Conservation (phyloP, 2,113 vertebrate species). For the Alces alces region DNA sequence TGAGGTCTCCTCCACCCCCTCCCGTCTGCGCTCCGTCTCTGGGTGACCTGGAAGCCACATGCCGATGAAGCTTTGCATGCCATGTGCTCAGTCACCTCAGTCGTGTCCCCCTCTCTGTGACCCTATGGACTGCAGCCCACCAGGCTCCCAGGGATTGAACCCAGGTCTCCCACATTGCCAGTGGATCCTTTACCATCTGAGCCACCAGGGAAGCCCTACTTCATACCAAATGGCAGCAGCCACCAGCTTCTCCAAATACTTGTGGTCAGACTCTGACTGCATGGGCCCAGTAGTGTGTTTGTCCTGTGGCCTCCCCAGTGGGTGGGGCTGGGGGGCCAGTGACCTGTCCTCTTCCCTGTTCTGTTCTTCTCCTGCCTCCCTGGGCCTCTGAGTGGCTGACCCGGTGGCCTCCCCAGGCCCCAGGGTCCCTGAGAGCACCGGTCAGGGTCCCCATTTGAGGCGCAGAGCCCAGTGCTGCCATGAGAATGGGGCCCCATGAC, state of each 20-base stretch:
- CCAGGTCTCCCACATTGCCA: neutral
- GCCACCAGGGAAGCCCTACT: neutral
- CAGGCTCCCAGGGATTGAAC: neutral
- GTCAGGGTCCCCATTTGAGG: neutral
- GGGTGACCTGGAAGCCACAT: neutral
- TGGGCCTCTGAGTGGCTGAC: neutral
- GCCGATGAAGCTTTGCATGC: accelerated
- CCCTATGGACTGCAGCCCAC: neutral
- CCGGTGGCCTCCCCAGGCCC: neutral
- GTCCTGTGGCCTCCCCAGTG: neutral
- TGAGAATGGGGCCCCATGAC: accelerated
- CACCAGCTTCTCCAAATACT: neutral
- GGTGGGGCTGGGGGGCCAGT: accelerated
- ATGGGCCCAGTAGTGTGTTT: neutral
- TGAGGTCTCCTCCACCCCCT: neutral
- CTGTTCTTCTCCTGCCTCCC: neutral
- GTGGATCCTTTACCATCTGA: neutral
- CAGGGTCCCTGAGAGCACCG: neutral
- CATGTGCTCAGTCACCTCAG: neutral
- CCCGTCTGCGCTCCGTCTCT: accelerated
- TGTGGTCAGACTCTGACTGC: accelerated
- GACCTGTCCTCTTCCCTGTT: neutral
- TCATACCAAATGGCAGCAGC: accelerated
- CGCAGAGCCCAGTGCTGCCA: neutral
- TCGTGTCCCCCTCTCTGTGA: neutral